Percentiles rank a stretch among this genome's conserved stretches.
Conservation (phyloP, 2,888 invertebrate genomes). For the Trichogramma dendrolimi region DNA sequence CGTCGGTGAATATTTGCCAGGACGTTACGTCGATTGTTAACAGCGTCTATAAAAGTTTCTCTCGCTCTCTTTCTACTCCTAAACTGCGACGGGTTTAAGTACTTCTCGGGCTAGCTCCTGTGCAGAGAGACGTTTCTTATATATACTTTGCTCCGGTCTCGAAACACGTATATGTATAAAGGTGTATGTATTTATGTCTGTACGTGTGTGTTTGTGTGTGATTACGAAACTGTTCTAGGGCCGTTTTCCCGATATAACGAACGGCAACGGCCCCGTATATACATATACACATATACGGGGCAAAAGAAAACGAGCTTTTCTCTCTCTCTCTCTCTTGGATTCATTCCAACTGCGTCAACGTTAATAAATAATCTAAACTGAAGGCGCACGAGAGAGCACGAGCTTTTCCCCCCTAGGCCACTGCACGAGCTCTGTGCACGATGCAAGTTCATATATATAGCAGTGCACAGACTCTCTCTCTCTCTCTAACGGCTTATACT, state of each 20-base stretch:
- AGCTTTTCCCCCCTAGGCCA: not conserved
- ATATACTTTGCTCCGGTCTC: no score
- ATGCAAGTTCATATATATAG: not conserved
- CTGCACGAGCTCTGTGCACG: not conserved
- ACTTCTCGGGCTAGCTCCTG: no score
- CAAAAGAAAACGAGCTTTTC: conserved; percentile 1
- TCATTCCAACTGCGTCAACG: conserved; percentile 21
- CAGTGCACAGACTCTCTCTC: no score
- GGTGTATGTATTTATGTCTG: no score
- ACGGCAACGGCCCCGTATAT: not conserved
- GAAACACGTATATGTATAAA: no score
- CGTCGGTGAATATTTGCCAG: no score
- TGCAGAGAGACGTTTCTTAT: no score
- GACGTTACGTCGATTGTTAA: no score
- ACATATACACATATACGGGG: not conserved
- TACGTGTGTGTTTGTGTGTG: not conserved
- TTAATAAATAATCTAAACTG: conserved; percentile 21
- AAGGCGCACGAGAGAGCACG: not conserved
- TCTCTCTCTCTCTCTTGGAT: conserved; percentile 7
- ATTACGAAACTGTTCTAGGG: conserved; percentile 10
- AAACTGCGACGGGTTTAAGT: no score
- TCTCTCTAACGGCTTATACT: no score
- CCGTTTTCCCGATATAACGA: not conserved
- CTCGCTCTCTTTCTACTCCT: no score
- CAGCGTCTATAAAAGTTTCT: no score